Percentiles rank a stretch among this genome's conserved stretches.
Conservation (phyloP, 2,797 vertebrate genomes). For the Allobates femoralis region DNA sequence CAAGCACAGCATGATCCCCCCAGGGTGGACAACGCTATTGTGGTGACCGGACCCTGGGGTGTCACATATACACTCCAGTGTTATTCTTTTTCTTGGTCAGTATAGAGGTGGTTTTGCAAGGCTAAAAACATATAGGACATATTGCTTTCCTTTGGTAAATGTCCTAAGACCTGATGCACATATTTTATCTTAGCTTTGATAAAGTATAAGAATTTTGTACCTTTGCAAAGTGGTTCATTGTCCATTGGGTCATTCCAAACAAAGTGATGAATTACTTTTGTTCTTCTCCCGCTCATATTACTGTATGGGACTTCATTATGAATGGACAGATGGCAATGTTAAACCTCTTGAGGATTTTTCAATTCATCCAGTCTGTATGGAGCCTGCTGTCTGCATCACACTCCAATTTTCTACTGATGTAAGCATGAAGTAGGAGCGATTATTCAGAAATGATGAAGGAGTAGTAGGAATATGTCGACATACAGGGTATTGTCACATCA, state of each 20-base stretch:
- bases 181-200: no score
- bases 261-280: background rate
- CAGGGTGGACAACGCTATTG: no score
- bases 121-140: no score
- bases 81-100: no score
- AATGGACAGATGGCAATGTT: background rate
- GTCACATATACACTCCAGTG: no score
- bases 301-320: background rate
- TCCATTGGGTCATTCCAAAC: background rate
- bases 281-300: background rate
- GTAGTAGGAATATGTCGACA: background rate
- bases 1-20: no score
- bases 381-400: background rate
- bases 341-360: background rate
- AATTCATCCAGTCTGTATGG: background rate
- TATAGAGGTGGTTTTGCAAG: no score
- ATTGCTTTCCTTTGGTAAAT: no score
- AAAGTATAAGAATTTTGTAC: no score
- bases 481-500: background rate
- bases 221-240: no score
- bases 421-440: background rate
- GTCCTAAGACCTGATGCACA: no score
- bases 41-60: no score
- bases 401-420: background rate
- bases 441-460: conserved; percentile 1